phyloP scores from a whole-genome alignment of 2,888 invertebrate genomes.

The Pherbina coryleti region DNA sequence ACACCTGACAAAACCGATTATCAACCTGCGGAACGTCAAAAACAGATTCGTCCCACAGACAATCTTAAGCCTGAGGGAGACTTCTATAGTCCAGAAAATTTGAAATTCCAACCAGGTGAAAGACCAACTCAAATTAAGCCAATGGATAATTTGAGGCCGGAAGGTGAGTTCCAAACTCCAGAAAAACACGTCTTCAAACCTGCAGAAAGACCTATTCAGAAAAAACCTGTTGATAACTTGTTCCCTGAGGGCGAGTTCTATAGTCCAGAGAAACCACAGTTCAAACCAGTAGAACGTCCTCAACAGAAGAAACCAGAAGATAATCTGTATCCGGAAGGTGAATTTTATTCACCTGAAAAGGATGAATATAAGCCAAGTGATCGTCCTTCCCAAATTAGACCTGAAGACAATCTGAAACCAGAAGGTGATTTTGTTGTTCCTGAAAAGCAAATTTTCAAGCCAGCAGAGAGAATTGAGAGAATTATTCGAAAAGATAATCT shows the following conservation, averaged over 20 bases:
- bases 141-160: constrained; percentile 71
- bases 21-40: constrained; percentile 64
- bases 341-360: constrained; percentile 69
- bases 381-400: constrained; percentile 68
- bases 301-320: constrained; percentile 70
- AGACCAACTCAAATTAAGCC: constrained; percentile 65
- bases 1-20: constrained; percentile 66
- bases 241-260: constrained; percentile 73
- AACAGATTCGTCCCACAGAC: constrained; percentile 69
- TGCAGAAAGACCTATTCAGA: constrained; percentile 69
- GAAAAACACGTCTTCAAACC: constrained; percentile 58
- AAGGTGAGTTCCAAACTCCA: constrained; percentile 73
- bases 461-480: constrained; percentile 71
- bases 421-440: constrained; percentile 74
- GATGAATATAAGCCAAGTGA: constrained; percentile 60
- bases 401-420: constrained; percentile 73
- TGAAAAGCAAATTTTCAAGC: constrained; percentile 66
- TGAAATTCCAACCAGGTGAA: constrained; percentile 44
- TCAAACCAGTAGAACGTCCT: constrained; percentile 71
- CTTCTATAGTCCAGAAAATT: constrained; percentile 66
- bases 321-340: constrained; percentile 71
- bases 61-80: constrained; percentile 72
- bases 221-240: constrained; percentile 72
- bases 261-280: constrained; percentile 68
- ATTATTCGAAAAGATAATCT: constrained; percentile 73